Conservation (phyloP, 2,113 vertebrate species). For the Hyaena hyaena region DNA sequence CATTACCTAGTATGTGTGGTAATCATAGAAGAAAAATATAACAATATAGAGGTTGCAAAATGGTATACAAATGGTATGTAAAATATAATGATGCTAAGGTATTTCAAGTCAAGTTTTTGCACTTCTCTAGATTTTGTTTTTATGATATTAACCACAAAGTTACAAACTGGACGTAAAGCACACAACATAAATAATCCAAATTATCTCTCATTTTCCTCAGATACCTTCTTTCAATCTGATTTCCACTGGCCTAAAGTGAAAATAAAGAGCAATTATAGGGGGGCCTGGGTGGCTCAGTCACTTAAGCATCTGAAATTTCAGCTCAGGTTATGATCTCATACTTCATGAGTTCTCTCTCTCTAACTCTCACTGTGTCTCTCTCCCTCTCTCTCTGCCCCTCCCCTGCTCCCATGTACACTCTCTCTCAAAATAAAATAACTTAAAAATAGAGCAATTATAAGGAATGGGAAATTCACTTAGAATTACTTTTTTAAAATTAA, state of each 20-base stretch:
- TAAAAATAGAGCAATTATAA: background rate
- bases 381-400: too few relatives aligned
- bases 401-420: too few relatives aligned
- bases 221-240: background rate
- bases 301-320: too few relatives aligned
- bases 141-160: background rate
- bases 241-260: background rate
- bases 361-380: too few relatives aligned
- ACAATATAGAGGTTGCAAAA: background rate
- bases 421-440: too few relatives aligned
- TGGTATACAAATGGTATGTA: background rate
- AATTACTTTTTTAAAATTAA: background rate
- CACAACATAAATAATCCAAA: background rate
- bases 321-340: too few relatives aligned
- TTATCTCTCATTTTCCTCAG: background rate
- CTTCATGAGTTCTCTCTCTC: too few relatives aligned
- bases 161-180: background rate
- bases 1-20: background rate
- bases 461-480: background rate
- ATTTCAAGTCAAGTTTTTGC: background rate
- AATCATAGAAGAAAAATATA: constrained; percentile 12
- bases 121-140: background rate
- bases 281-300: too few relatives aligned
- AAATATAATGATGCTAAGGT: background rate
- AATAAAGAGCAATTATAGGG: background rate